Conservation (phyloP, 2,113 vertebrate species). For the Dolichallabes microphthalmus region DNA sequence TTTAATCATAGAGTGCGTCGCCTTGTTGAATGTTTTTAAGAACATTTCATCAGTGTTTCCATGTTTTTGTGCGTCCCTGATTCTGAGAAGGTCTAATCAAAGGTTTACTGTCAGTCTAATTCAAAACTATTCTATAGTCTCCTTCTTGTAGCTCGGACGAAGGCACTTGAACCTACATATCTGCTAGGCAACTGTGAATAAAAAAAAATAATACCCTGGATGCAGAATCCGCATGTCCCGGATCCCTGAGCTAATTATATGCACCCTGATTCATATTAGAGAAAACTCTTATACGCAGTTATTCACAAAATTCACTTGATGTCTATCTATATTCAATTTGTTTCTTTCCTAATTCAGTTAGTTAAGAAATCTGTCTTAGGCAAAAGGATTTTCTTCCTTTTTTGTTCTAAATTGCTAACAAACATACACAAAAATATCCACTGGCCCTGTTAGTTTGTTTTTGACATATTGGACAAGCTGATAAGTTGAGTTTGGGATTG, state of each 20-base stretch:
- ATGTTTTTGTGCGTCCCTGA: too few species aligned
- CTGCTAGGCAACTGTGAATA: background rate
- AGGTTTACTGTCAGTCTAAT: background rate
- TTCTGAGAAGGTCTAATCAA: background rate
- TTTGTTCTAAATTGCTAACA: background rate
- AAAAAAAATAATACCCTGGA: background rate
- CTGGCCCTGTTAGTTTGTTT: conserved; percentile 14
- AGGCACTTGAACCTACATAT: background rate
- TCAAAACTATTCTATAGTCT: background rate
- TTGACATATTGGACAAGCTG: conserved; percentile 59
- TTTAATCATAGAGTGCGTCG: background rate
- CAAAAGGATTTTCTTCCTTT: background rate
- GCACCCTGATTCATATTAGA: background rate
- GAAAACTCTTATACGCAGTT: background rate
- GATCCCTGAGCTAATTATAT: background rate
- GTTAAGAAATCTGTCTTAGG: background rate
- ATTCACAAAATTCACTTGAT: background rate
- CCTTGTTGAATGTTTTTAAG: background rate
- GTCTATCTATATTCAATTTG: background rate
- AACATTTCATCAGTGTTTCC: background rate
- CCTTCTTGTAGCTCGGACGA: background rate
- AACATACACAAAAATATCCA: background rate
- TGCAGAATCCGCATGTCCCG: background rate
- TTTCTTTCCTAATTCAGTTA: background rate
- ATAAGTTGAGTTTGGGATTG: conserved; percentile 62